A percentile compares a stretch with the other conserved stretches of the same genome.
Conservation (phyloP, 2,888 invertebrate genomes). For the Leucophora obtusa region DNA sequence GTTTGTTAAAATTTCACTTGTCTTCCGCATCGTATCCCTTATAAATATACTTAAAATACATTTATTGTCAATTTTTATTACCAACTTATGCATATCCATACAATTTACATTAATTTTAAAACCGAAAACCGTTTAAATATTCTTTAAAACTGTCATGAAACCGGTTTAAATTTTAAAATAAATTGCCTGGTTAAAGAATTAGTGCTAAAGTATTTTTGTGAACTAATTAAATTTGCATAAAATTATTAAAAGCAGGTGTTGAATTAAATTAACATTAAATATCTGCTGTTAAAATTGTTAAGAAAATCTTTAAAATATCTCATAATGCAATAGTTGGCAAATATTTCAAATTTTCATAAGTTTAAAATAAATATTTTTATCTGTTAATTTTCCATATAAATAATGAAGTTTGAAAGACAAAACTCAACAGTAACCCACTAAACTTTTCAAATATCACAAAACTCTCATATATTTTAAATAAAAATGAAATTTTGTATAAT, state of each 20-base stretch:
- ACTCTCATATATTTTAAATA: neutral
- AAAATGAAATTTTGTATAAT: conserved; percentile 15
- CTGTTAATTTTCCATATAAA: conserved; percentile 41
- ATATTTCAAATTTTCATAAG: neutral
- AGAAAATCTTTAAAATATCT: neutral
- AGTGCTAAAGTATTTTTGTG: neutral
- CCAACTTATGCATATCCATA: conserved; percentile 40
- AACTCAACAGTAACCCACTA: conserved; percentile 17
- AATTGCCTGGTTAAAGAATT: neutral
- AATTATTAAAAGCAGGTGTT: conserved; percentile 2
- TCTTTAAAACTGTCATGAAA: conserved; percentile 23
- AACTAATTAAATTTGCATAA: conserved; percentile 3
- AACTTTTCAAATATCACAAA: neutral
- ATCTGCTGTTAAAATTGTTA: neutral
- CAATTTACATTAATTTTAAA: conserved; percentile 23
- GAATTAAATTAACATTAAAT: neutral
- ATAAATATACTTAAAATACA: conserved; percentile 34
- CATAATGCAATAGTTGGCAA: neutral
- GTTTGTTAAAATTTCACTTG: neutral
- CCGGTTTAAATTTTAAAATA: conserved; percentile 23
- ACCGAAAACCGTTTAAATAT: conserved; percentile 11
- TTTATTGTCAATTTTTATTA: conserved; percentile 24
- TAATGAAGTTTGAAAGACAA: neutral
- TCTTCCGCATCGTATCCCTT: neutral
- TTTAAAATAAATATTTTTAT: neutral